Evolutionary conservation across 2,888 invertebrate genomes (phyloP), one percentile per base, ranked within the genome.

Genomic region (Galerucella pusilla): DNA sequence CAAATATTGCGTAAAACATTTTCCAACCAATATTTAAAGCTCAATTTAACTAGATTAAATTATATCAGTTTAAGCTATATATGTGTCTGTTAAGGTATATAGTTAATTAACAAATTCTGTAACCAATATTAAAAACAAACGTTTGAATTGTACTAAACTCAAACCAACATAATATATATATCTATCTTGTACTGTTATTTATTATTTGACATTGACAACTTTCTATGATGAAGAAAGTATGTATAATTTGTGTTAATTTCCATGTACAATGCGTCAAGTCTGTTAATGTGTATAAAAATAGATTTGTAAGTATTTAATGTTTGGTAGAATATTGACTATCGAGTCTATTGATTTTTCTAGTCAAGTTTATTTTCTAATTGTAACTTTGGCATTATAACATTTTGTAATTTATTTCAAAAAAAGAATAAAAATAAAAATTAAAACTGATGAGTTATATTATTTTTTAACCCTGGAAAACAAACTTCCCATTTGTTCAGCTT

Each of bases 221-320:
- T 75, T 73, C 72, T 60, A 67, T 73, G 66, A 68, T 70, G 7
- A 57, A 16, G 76, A 57, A 7, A 57, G 57, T 16, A 57, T 10
- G 11, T 81, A 80, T 80, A 80, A 79, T 82, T 80, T 82, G 80
- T 82, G 82, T 80, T 81, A 82, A 81, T 81, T 81, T 79, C 79
- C 79, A 78, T 74, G 75, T 81, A 79, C 77, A 80, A 80, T 82
- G 81, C 80, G 77, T 80, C 81, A 83, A 83, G 80, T 82, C 81
- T 83, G 83, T 84, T 71, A 71, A 64, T 85, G 82, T 84, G 84
- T 84, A 83, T 81, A 83, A 82, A 80, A 82, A 79, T 83, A 84
- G 82, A 83, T 82, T 84, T 83, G 82, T 83, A 84, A 83, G 83
- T 84, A 84, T 84, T 84, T 82, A 84, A 83, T 84, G 83, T 83